A percentile compares a stretch with the other conserved stretches of the same genome.
These are phyloP conservation scores for Pedicia rivosa DNA, from an alignment of 2,888 invertebrate genomes.

Conservation along the genomic window DNA sequence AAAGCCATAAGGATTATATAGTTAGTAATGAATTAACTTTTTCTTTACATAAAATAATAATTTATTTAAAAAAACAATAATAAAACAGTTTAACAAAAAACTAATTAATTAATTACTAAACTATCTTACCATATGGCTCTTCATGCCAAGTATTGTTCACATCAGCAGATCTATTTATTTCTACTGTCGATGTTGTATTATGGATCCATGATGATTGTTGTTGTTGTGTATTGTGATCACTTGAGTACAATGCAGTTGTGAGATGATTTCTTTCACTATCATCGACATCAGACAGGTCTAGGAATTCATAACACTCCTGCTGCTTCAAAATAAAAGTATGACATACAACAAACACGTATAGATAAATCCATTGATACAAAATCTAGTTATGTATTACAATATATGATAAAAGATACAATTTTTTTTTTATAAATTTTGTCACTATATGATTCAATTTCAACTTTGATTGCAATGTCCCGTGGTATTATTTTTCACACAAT, in stretches of 20 bases:
- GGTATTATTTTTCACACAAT: too few relatives aligned
- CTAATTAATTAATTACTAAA: slow-evolving; percentile 7
- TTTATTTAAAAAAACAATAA: slow-evolving; percentile 4
- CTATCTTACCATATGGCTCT: slow-evolving; percentile 9
- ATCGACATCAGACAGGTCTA: slow-evolving; percentile 57
- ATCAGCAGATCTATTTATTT: not conserved
- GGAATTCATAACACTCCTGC: slow-evolving; percentile 40
- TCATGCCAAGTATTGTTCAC: slow-evolving; percentile 5
- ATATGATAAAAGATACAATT: too few relatives aligned
- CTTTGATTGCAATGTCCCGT: too few relatives aligned
- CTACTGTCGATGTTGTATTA: slow-evolving; percentile 3
- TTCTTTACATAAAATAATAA: not conserved
- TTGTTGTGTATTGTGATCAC: slow-evolving; percentile 21
- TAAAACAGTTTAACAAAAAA: not conserved
- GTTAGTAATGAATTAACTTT: slow-evolving; percentile 3
- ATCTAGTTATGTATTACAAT: too few relatives aligned
- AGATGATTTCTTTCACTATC: slow-evolving; percentile 48
- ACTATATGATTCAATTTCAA: too few relatives aligned
- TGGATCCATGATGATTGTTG: slow-evolving; percentile 15
- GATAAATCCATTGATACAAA: too few relatives aligned
- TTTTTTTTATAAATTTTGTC: too few relatives aligned
- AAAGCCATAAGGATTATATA: slow-evolving; percentile 2
- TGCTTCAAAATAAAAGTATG: too few relatives aligned
- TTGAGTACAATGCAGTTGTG: slow-evolving; percentile 39
- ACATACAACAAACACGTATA: too few relatives aligned